phyloP scores from a whole-genome alignment of 1,140 invertebrate genomes.

The Pogonomyrmex californicus region DNA sequence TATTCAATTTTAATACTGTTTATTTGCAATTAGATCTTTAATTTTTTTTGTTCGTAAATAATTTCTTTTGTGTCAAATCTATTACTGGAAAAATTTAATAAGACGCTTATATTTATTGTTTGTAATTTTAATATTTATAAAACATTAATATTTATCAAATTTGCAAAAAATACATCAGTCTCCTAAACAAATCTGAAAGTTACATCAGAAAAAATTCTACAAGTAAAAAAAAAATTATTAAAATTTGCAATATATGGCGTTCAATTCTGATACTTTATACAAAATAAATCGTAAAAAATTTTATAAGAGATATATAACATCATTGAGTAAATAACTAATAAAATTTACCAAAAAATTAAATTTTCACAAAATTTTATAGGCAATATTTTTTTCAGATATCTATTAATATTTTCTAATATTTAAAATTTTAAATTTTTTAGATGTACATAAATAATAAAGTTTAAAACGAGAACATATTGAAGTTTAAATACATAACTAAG shows the following conservation, averaged over 20 bases:
- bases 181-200: not conserved
- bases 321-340: not conserved
- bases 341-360: not conserved
- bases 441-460: not conserved
- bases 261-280: not conserved
- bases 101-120: not conserved
- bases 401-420: not conserved
- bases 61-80: not conserved
- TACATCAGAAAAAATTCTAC: not conserved
- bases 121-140: conserved; percentile 12
- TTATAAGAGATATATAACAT: not conserved
- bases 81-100: not conserved
- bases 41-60: not conserved
- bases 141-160: not conserved
- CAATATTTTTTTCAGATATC: not conserved
- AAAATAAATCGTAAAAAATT: not conserved
- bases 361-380: not conserved
- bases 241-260: not conserved
- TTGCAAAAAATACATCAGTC: not conserved
- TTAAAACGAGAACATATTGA: not conserved
- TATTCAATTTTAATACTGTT: conserved; percentile 51
- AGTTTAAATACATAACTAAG: not conserved
- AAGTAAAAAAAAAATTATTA: not conserved
- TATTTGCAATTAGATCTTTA: conserved; percentile 8
- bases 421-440: not conserved